These are phyloP conservation scores for Craseonycteris thonglongyai DNA, from an alignment of 2,113 vertebrate genomes.

Conservation along the genomic window DNA sequence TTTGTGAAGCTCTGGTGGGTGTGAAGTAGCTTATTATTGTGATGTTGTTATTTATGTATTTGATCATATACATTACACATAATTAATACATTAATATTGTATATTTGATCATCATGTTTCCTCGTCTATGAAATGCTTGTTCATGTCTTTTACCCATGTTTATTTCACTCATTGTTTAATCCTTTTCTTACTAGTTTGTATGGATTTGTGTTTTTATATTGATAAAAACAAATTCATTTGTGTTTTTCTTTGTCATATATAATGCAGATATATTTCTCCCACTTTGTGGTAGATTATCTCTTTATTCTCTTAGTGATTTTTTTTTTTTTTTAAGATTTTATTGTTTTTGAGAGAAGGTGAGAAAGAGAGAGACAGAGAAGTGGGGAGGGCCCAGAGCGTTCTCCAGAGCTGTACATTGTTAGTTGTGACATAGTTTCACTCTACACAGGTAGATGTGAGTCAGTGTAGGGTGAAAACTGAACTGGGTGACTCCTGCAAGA, in stretches of 20 bases:
- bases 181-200: not conserved
- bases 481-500: too few species aligned
- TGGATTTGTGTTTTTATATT: not conserved
- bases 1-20: not conserved
- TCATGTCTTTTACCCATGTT: not conserved
- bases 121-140: not conserved
- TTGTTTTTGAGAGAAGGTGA: too few species aligned
- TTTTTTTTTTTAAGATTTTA: not conserved
- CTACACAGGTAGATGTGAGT: too few species aligned
- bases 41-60: conserved; percentile 9
- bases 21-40: not conserved
- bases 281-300: not conserved
- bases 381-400: too few species aligned
- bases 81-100: not conserved
- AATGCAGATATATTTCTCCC: not conserved
- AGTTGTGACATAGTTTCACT: too few species aligned
- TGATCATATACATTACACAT: not conserved
- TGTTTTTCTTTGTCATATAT: not conserved
- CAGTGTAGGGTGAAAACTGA: too few species aligned
- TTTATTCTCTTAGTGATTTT: not conserved
- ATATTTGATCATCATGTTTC: not conserved
- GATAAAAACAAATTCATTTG: too few species aligned
- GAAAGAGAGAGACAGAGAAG: too few species aligned
- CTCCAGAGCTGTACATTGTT: too few species aligned
- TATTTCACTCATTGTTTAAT: not conserved